These are phyloP conservation scores for Helicoverpa zea DNA, from an alignment of 1,140 invertebrate genomes.

Conservation along the genomic window DNA sequence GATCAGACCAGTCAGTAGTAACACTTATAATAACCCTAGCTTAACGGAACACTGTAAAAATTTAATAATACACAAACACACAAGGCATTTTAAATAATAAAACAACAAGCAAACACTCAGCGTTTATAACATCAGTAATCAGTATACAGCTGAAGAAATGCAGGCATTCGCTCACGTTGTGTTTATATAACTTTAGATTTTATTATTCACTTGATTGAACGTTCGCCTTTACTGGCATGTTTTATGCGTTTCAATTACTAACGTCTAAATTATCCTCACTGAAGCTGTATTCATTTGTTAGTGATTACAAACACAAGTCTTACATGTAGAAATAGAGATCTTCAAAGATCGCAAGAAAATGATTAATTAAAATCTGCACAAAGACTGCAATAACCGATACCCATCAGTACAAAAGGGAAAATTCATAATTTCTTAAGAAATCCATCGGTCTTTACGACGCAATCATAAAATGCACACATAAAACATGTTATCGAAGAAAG, in stretches of 20 bases:
- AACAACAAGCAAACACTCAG: neutral
- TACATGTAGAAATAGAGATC: neutral
- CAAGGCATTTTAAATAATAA: neutral
- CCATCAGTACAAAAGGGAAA: neutral
- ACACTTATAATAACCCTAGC: too few species aligned
- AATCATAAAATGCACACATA: conserved; percentile 53
- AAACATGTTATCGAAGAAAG: conserved; percentile 51
- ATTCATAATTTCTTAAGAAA: conserved; percentile 27
- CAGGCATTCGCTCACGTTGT: neutral
- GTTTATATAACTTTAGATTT: neutral
- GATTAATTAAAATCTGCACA: neutral
- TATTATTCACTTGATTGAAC: neutral
- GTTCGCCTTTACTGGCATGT: conserved; percentile 1
- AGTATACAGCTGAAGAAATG: neutral
- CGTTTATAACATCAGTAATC: neutral
- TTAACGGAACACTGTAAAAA: too few species aligned
- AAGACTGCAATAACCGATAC: neutral
- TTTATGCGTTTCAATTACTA: conserved; percentile 14
- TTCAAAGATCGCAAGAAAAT: neutral
- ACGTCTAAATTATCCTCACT: neutral
- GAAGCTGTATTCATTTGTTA: neutral
- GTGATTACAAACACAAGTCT: neutral
- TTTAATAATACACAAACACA: too few species aligned
- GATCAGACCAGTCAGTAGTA: too few species aligned
- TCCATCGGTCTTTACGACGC: conserved; percentile 50